phyloP scores from a whole-genome alignment of 2,797 vertebrate genomes.

The Centropyge bicolor region DNA sequence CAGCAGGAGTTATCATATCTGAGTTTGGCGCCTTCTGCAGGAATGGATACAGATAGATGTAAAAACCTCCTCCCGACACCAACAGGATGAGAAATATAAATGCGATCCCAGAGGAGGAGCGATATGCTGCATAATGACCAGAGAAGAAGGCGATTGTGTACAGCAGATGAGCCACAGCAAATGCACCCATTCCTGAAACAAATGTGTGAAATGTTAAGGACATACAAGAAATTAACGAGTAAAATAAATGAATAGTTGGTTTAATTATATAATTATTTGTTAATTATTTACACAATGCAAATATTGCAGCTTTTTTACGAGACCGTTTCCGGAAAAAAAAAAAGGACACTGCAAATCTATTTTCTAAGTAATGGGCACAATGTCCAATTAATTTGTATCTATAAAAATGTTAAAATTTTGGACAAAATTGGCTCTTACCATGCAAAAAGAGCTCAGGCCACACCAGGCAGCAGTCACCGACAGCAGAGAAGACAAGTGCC shows the following conservation, averaged over 20 bases:
- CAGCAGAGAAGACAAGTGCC: conserved; percentile 87
- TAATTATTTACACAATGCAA: background rate
- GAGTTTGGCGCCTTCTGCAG: conserved; percentile 70
- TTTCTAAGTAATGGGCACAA: too few relatives aligned
- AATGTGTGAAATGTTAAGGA: conserved; percentile 8
- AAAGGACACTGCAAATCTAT: too few relatives aligned
- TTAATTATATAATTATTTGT: background rate
- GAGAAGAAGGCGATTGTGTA: conserved; percentile 85
- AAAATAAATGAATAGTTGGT: background rate
- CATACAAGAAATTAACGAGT: background rate
- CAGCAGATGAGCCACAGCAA: conserved; percentile 87
- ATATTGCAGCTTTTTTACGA: background rate
- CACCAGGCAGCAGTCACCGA: conserved; percentile 88
- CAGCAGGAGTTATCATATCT: conserved; percentile 71
- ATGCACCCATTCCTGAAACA: conserved; percentile 88
- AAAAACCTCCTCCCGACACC: conserved; percentile 68
- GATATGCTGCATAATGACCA: conserved; percentile 71
- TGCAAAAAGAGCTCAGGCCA: conserved; percentile 87
- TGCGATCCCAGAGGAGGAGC: conserved; percentile 56
- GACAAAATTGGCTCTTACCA: conserved; percentile 66
- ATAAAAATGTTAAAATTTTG: background rate
- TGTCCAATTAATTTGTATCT: background rate
- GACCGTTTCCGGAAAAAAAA: too few relatives aligned
- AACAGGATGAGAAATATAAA: conserved; percentile 72
- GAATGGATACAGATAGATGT: conserved; percentile 78